A percentile compares a stretch with the other conserved stretches of the same genome.
These are phyloP conservation scores for Temnothorax ravouxi DNA, from an alignment of 2,888 invertebrate genomes.

Conservation along the genomic window DNA sequence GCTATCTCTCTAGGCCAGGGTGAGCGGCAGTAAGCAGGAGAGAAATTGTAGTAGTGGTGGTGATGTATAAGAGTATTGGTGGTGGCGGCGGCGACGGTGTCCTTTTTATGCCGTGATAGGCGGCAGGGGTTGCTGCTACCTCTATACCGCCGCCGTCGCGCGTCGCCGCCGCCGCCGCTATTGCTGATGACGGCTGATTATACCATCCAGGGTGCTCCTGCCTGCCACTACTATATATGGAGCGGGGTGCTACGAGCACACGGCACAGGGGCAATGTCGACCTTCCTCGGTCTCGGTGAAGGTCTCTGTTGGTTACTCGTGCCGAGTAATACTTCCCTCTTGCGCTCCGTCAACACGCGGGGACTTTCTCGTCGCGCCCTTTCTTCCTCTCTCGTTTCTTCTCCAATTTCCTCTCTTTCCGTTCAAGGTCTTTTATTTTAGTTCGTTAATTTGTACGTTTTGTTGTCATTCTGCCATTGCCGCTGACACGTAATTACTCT, in stretches of 20 bases:
- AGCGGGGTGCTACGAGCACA: constrained; percentile 68
- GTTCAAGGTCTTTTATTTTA: constrained; percentile 7
- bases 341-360: not conserved
- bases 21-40: constrained; percentile 61
- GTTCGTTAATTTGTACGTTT: not conserved
- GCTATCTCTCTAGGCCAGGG: constrained; percentile 74
- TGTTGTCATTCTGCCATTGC: not conserved
- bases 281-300: constrained; percentile 85
- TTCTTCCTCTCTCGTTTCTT: constrained; percentile 5
- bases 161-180: constrained; percentile 30
- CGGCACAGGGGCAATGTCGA: constrained; percentile 84
- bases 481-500: not conserved
- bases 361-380: constrained; percentile 27
- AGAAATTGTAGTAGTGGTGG: constrained; percentile 17
- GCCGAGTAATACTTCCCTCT: constrained; percentile 62
- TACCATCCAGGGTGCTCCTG: constrained; percentile 60
- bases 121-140: constrained; percentile 46
- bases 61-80: constrained; percentile 15
- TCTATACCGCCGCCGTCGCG: constrained; percentile 4
- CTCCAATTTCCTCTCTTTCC: not conserved
- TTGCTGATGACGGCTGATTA: constrained; percentile 47
- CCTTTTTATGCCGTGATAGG: constrained; percentile 3
- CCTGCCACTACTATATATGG: constrained; percentile 36
- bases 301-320: constrained; percentile 78
- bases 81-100: constrained; percentile 21